A percentile compares a stretch with the other conserved stretches of the same genome.
Conservation (phyloP, 2,888 invertebrate species). For the Macropis europaea region DNA sequence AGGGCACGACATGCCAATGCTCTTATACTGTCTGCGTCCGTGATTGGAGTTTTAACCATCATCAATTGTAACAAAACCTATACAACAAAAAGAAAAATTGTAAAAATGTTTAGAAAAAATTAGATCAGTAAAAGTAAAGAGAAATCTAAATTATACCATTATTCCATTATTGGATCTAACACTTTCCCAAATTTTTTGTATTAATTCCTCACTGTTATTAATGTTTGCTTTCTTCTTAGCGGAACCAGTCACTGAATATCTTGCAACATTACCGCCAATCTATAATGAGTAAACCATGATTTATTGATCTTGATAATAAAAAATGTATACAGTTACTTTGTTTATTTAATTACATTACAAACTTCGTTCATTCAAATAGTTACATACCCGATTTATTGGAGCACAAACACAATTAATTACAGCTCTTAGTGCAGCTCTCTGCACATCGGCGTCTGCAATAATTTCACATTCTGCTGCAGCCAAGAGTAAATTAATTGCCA, state of each 20-base stretch:
- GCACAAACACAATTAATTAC: slow-evolving; percentile 97
- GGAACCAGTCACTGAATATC: slow-evolving; percentile 81
- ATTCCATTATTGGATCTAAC: slow-evolving; percentile 97
- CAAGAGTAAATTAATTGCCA: slow-evolving; percentile 79
- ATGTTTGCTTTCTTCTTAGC: slow-evolving; percentile 84
- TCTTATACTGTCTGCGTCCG: slow-evolving; percentile 97
- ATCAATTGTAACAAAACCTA: slow-evolving; percentile 92
- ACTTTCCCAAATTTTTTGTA: slow-evolving; percentile 96
- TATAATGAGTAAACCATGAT: slow-evolving; percentile 53
- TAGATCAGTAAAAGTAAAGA: neutral
- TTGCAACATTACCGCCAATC: slow-evolving; percentile 81
- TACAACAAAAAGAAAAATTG: neutral
- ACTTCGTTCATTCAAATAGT: too few species aligned
- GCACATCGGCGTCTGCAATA: slow-evolving; percentile 94
- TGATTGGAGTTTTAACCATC: slow-evolving; percentile 95
- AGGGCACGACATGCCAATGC: slow-evolving; percentile 96
- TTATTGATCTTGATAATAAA: neutral
- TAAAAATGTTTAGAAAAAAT: neutral
- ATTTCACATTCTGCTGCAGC: slow-evolving; percentile 94
- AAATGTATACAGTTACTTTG: neutral
- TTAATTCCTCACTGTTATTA: slow-evolving; percentile 90
- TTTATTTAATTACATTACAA: too few species aligned
- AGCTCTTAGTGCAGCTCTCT: slow-evolving; percentile 93
- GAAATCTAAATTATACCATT: slow-evolving; percentile 84
- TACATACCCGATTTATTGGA: slow-evolving; percentile 88